Evolutionary conservation across 1,140 invertebrate species (phyloP).

Genomic region (Camponotus pennsylvanicus): DNA sequence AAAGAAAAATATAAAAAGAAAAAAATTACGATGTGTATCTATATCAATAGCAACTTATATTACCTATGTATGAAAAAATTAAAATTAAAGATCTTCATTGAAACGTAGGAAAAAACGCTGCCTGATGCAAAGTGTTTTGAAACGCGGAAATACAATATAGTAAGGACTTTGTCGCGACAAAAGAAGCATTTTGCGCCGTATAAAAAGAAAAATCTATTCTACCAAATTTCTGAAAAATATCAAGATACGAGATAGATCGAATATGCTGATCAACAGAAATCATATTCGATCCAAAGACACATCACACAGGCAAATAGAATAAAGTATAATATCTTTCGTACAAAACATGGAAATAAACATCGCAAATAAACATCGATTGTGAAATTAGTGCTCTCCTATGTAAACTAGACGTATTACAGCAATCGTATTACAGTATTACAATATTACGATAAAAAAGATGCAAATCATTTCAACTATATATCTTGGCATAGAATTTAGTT

Average conservation of each 20-base stretch:
- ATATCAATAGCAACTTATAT: conserved; percentile 37
- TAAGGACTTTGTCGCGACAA: conserved; percentile 16
- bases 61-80: neutral
- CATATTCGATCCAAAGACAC: conserved; percentile 4
- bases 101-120: conserved; percentile 2
- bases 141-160: neutral
- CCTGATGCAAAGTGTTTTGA: neutral
- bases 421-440: conserved; percentile 24
- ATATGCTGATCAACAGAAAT: neutral
- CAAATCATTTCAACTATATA: conserved; percentile 56
- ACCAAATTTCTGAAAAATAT: conserved; percentile 32
- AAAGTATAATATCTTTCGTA: conserved; percentile 33
- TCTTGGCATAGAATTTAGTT: conserved; percentile 43
- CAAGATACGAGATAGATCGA: conserved; percentile 15
- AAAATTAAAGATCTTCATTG: conserved; percentile 35
- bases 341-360: conserved; percentile 37
- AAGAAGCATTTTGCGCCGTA: conserved; percentile 40
- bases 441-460: conserved; percentile 43
- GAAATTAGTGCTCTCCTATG: conserved; percentile 57
- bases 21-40: conserved; percentile 35
- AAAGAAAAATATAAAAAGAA: neutral
- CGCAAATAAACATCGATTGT: conserved; percentile 26
- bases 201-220: conserved; percentile 36
- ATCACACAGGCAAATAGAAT: conserved; percentile 41
- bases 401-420: conserved; percentile 36